Percentiles rank a stretch among this genome's conserved stretches.
Evolutionary conservation across 2,888 invertebrate genomes (phyloP).

Genomic region (Beris chalybata): DNA sequence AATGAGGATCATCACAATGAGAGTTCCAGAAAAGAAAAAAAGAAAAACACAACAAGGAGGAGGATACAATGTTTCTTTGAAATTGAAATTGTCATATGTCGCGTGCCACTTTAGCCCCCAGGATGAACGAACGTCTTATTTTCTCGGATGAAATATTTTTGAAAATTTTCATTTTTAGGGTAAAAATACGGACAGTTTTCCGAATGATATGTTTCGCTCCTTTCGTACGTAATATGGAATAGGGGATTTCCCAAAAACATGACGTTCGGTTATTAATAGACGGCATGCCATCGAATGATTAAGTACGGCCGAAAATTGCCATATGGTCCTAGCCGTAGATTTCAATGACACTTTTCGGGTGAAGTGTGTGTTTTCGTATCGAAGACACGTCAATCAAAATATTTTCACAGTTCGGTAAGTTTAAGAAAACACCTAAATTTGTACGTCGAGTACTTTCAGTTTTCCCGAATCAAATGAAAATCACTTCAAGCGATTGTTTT

Average conservation of each 20-base stretch:
- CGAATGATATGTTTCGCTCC: conserved; percentile 6
- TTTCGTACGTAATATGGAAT: conserved; percentile 18
- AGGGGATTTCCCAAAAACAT: conserved; percentile 18
- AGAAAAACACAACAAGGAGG: conserved; percentile 12
- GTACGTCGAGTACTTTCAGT: background rate
- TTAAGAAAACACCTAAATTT: background rate
- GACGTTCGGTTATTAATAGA: conserved; percentile 32
- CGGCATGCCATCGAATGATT: conserved; percentile 9
- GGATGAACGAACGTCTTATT: conserved; percentile 21
- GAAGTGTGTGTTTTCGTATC: conserved; percentile 32
- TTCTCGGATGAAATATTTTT: conserved; percentile 11
- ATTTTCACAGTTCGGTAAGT: conserved; percentile 21
- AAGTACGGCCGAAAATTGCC: background rate
- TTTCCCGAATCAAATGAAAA: too few species aligned
- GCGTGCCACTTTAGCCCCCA: conserved; percentile 38
- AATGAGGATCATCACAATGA: conserved; percentile 15
- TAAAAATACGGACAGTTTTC: conserved; percentile 19
- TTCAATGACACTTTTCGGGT: conserved; percentile 7
- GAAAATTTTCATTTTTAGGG: conserved; percentile 24
- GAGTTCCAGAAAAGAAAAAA: background rate
- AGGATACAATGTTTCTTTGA: conserved; percentile 26
- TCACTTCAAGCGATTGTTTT: conserved; percentile 1
- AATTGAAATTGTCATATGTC: conserved; percentile 38
- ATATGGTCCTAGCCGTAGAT: conserved; percentile 6
- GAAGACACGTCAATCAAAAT: conserved; percentile 34